A percentile compares a stretch with the other conserved stretches of the same genome.
phyloP scores from a whole-genome alignment of 2,113 vertebrate species.

The Tragulus kanchil region DNA sequence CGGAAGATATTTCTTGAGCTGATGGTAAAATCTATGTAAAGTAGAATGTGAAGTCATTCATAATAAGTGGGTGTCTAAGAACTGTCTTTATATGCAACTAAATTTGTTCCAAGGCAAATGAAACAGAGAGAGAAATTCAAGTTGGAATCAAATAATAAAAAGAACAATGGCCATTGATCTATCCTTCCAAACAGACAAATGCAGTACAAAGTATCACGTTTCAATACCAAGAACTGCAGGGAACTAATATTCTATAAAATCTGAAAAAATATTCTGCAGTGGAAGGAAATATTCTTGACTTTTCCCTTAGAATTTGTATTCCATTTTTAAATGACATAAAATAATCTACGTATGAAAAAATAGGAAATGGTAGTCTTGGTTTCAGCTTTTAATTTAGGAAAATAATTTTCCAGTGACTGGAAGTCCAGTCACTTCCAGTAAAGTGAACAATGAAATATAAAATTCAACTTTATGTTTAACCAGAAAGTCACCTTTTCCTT shows the following conservation, averaged over 20 bases:
- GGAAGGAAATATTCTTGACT: constrained; percentile 9
- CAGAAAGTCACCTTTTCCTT: constrained; percentile 80
- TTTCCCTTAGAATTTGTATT: constrained; percentile 55
- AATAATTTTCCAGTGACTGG: constrained; percentile 79
- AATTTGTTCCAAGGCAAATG: constrained; percentile 37
- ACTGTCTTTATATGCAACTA: constrained; percentile 38
- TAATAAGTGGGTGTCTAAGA: neutral
- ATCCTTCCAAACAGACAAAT: constrained; percentile 30
- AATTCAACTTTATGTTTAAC: constrained; percentile 83
- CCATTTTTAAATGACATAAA: constrained; percentile 63
- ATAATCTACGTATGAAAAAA: constrained; percentile 81
- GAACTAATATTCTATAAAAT: constrained; percentile 2
- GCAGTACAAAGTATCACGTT: neutral
- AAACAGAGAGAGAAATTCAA: constrained; percentile 15
- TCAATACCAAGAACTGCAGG: neutral
- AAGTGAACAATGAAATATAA: constrained; percentile 81
- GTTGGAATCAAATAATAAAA: constrained; percentile 59
- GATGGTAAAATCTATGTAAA: constrained; percentile 60
- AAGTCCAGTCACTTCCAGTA: neutral
- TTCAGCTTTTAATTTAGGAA: constrained; percentile 78
- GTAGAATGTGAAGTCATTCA: constrained; percentile 58
- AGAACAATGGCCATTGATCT: constrained; percentile 54
- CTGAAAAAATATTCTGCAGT: neutral
- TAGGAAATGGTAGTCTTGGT: constrained; percentile 76
- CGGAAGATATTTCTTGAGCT: constrained; percentile 31